Evolutionary conservation across 37 sponge, comb jelly and placozoan species (phyloP).

Genomic region (Spongilla lacustris): DNA sequence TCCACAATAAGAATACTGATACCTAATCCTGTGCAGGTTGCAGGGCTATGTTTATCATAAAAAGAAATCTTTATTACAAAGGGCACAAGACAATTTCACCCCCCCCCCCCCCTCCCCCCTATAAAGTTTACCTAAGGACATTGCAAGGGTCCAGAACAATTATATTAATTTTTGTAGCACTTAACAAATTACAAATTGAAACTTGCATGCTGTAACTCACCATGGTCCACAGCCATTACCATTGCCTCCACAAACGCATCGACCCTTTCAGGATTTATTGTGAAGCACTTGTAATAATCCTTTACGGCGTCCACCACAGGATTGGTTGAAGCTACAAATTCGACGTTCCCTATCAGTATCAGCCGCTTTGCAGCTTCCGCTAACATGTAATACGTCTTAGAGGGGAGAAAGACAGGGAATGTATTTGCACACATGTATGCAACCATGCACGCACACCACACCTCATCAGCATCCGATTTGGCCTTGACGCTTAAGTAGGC

Average conservation of each 20-base stretch:
- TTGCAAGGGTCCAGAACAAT: no score
- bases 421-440: no score
- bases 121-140: no score
- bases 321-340: not conserved
- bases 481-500: not conserved
- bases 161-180: no score
- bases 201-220: not conserved
- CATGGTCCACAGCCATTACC: not conserved
- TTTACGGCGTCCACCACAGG: not conserved
- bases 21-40: no score
- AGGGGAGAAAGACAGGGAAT: not conserved
- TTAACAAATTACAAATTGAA: no score
- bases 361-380: not conserved
- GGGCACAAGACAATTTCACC: no score
- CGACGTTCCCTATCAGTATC: not conserved
- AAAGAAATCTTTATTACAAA: no score
- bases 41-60: no score
- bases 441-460: no score
- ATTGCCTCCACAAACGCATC: not conserved
- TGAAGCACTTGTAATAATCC: not conserved
- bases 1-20: no score
- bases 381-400: not conserved
- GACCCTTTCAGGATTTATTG: not conserved
- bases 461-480: not conserved
- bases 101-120: no score